Conservation (phyloP, 1,140 invertebrate species). For the Cyclargus thomasi region DNA sequence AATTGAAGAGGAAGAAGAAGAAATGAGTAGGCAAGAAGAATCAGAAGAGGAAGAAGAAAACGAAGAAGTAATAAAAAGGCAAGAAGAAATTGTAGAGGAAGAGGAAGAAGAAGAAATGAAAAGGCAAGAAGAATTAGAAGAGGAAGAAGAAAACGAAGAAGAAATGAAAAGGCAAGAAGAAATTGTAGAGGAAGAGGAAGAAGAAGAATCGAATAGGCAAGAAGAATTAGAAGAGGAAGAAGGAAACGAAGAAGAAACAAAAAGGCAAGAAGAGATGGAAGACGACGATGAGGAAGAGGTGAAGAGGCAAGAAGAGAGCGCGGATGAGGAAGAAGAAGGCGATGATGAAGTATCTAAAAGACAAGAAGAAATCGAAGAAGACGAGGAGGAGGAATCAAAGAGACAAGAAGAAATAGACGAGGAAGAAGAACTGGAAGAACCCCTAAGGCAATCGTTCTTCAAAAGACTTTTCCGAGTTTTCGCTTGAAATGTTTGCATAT, state of each 20-base stretch:
- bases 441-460: conserved; percentile 34
- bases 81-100: no score
- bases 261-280: conserved; percentile 20
- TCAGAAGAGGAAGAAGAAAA: conserved; percentile 25
- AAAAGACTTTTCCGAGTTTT: conserved; percentile 33
- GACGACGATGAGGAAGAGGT: conserved; percentile 21
- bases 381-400: conserved; percentile 21
- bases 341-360: conserved; percentile 6
- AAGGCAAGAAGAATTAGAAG: conserved; percentile 20
- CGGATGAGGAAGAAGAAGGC: conserved; percentile 19
- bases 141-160: conserved; percentile 26
- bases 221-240: conserved; percentile 27
- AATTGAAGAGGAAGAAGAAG: conserved; percentile 24
- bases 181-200: conserved; percentile 25
- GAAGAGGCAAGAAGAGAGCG: conserved; percentile 17
- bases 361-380: conserved; percentile 19
- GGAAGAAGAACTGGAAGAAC: conserved; percentile 27
- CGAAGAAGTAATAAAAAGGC: conserved; percentile 22
- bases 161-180: conserved; percentile 20
- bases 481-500: conserved; percentile 36
- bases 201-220: conserved; percentile 18
- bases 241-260: conserved; percentile 24
- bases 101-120: conserved; percentile 23
- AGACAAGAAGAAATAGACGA: conserved; percentile 24
- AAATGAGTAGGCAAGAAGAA: conserved; percentile 22